A percentile compares a stretch with the other conserved stretches of the same genome.
Evolutionary conservation across 2,113 vertebrate genomes (phyloP).

Genomic region (Perca flavescens): DNA sequence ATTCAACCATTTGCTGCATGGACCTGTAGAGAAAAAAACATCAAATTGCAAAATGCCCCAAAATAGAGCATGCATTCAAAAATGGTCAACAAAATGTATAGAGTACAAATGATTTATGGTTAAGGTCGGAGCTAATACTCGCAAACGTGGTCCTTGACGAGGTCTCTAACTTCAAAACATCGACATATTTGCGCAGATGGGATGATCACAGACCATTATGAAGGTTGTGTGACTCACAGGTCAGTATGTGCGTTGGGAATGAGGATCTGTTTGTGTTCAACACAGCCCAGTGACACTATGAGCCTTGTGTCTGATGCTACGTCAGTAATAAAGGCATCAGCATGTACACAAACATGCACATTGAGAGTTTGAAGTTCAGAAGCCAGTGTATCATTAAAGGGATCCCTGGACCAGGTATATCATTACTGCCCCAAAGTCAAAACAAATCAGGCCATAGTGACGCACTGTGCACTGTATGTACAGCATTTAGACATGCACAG

Average conservation of each 20-base stretch:
- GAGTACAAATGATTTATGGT: background rate
- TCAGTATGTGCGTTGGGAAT: constrained; percentile 11
- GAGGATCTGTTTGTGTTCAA: constrained; percentile 66
- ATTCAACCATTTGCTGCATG: background rate
- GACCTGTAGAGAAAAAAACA: no score
- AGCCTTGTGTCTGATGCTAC: constrained; percentile 40
- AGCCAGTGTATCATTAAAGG: constrained; percentile 72
- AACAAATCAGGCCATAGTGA: constrained; percentile 57
- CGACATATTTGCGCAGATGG: background rate
- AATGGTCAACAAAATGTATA: background rate
- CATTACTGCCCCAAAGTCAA: constrained; percentile 69
- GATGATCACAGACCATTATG: background rate
- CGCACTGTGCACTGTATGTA: constrained; percentile 57
- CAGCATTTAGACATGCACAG: constrained; percentile 52
- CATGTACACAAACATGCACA: constrained; percentile 19
- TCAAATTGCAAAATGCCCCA: no score
- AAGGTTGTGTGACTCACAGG: constrained; percentile 32
- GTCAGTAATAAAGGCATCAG: constrained; percentile 20
- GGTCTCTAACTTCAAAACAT: background rate
- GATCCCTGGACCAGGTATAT: constrained; percentile 67
- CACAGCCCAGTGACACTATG: constrained; percentile 39
- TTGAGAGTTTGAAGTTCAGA: constrained; percentile 40
- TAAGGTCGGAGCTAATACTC: background rate
- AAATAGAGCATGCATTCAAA: no score
- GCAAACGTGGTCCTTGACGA: background rate